Percentiles rank a stretch among this genome's conserved stretches.
phyloP scores from a whole-genome alignment of 2,113 vertebrate genomes.

The Nettapus auritus region DNA sequence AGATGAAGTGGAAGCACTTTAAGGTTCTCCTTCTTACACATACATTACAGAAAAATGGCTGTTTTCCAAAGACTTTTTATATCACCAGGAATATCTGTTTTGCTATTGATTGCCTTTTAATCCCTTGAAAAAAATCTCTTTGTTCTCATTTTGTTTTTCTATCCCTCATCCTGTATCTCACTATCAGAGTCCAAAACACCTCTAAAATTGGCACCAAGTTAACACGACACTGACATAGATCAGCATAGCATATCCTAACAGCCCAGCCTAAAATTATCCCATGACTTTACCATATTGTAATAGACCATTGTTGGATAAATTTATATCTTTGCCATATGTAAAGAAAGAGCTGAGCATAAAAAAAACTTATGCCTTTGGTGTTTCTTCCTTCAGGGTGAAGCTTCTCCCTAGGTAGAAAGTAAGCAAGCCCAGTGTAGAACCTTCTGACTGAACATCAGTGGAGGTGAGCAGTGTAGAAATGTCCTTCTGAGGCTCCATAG shows the following conservation, averaged over 20 bases:
- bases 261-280: background rate
- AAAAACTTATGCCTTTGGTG: background rate
- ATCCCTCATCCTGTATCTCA: background rate
- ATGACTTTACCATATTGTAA: background rate
- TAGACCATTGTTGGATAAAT: background rate
- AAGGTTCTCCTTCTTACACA: background rate
- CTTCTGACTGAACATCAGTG: background rate
- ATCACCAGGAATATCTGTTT: background rate
- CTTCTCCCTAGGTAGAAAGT: background rate
- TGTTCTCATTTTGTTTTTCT: conserved; percentile 8
- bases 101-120: background rate
- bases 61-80: conserved; percentile 1
- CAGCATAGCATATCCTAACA: background rate
- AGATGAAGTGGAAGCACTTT: conserved; percentile 19
- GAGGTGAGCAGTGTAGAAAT: background rate
- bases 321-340: background rate
- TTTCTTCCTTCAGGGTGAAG: background rate
- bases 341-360: background rate
- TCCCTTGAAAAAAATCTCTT: background rate
- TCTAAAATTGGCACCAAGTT: background rate
- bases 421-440: background rate
- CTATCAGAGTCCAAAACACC: background rate
- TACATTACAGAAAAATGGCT: background rate
- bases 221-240: rapidly evolving
- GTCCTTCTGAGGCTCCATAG: background rate